These are phyloP conservation scores for Fregetta grallaria DNA, from an alignment of 2,113 vertebrate genomes.

Conservation along the genomic window DNA sequence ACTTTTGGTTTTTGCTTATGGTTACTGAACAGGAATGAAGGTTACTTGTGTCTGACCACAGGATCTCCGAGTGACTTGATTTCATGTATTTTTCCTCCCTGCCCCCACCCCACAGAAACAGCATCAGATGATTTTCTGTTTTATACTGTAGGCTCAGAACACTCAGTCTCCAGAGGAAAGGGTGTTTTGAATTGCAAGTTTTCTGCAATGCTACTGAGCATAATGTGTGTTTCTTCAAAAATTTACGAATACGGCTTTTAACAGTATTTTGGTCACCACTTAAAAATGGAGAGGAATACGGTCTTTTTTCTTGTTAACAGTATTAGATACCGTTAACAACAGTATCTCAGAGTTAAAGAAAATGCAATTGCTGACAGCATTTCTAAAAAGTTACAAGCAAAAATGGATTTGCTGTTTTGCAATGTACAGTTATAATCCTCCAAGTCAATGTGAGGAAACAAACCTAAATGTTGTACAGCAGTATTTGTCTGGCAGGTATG, in stretches of 20 bases:
- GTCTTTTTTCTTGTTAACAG: not conserved
- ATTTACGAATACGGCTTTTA: not conserved
- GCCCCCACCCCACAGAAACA: not conserved
- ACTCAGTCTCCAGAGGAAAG: not conserved
- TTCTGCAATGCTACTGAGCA: not conserved
- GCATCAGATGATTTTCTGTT: not conserved
- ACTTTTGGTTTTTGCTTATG: not conserved
- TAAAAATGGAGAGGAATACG: not conserved
- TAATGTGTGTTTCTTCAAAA: not conserved
- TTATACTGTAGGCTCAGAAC: not conserved
- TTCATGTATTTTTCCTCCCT: no score
- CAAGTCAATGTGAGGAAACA: not conserved
- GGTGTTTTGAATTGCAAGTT: not conserved
- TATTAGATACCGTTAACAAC: not conserved
- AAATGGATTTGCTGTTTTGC: not conserved
- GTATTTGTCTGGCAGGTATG: not conserved
- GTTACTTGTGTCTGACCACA: not conserved
- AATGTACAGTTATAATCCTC: not conserved
- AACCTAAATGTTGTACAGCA: not conserved
- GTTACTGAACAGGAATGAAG: not conserved
- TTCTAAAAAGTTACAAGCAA: not conserved
- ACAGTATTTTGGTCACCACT: not conserved
- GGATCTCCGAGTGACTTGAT: not conserved
- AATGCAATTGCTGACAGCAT: not conserved
- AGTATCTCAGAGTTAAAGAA: not conserved